Base-by-base conservation (phyloP, 2,888 invertebrate genomes). In the Brenthis ino region DNA sequence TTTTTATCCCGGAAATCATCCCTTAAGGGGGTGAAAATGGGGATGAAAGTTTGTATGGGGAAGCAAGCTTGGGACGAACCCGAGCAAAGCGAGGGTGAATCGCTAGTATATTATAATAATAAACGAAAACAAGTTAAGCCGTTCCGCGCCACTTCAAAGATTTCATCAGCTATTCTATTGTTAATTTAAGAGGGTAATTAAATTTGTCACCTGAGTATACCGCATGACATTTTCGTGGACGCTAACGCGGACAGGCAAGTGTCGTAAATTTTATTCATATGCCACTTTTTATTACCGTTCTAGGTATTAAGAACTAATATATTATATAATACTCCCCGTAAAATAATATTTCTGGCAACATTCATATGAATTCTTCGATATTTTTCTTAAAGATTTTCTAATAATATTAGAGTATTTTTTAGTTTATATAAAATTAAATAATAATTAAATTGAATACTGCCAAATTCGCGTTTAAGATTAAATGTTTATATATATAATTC, bases 111-210 rank as follows among this genome's bases (percentile, higher is more conserved):
- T 37, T 37, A 43, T 50, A 33, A 60, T 50, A 60, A 63, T 63
- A 43, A 43, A 63, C 11, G 33, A 53, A 53, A 51, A 51, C 20
- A 37, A 51, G 14, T 37, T 37, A 5, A 47, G 16, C 57, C 13
- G 16, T 16, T n/a, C 6, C 28, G 14, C 4, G 50, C 12, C 28
- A 43, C 14, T 60, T 60, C 77, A 77, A 76, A 75, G 77, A 78
- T 75, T 77, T 79, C 75, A 70, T 69, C 72, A 72, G 72, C 73
- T 72, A 63, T 78, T 76, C 78, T 80, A 76, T 71, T 70, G 76
- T 68, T 67, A 72, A 75, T 74, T 79, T 81, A 77, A 80, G 75
- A 76, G 74, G 74, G 75, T 72, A 77, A 79, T 80, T 77, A 81
- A 79, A 77, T 69, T 66, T 68, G 68, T 71, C 72, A 72, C 69